Base-by-base conservation (phyloP, 2,113 vertebrate species). In the Caracal caracal region DNA sequence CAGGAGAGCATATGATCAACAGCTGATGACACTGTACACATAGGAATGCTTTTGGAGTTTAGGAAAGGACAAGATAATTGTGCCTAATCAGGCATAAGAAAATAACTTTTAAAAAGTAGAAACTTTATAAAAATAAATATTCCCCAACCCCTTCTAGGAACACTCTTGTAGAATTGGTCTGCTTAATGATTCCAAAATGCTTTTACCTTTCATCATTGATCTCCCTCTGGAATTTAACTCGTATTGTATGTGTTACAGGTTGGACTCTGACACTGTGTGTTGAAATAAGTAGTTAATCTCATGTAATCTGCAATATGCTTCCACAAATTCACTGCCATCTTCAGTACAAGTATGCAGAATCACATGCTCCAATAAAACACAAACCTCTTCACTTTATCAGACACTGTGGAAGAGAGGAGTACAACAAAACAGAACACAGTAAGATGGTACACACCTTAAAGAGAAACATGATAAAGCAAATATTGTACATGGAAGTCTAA, bases 241-340 rank as follows among this genome's bases (percentile, higher is more conserved):
- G 30, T 84, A 83, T n/a, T 96, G 4, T 6, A 15, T 71, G 35
- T 56, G 19, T 56, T 93, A 65, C 30, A 95, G 17, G 6, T 94
- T 97, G 89, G 8, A 97, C 97, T 98, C 51, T n/a, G 83, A 97
- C 92, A 26, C 26, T 11, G 88, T 40, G 53, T 37, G 13, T 33
- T 93, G 3, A 3, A 66, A 95, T n/a, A 61, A 63, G 51, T 96
- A 47, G 40, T 59, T 59, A 59, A 59, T 26, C 7, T 94, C 95
- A 84, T 89, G 76, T 11, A 96, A 80, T 0, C 75, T 94, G 93
- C 56, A 30, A 7, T 80, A 22, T 0, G 68, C 51, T 97, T 97
- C 16, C 79, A 97, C 16, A 98, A 97, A 95, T 59, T 53, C 43
- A 28, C n/a, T 28, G 88, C 28, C 28, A 94, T 83, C 63, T 95